Base-by-base conservation (phyloP, 2,113 vertebrate species). In the Chinchilla lanigera region DNA sequence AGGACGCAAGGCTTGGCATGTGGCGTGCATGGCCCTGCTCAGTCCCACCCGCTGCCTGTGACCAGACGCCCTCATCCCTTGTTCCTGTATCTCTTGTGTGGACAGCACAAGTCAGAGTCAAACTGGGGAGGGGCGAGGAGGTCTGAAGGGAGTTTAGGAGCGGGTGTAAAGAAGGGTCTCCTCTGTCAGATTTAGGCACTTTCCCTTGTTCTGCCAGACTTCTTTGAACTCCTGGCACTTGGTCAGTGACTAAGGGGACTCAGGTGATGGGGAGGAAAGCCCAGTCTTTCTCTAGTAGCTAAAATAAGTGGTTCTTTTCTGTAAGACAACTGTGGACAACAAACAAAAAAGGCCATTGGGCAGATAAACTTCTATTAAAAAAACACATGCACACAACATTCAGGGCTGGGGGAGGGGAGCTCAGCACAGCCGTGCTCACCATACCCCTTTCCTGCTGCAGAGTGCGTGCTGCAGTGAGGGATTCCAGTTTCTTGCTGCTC, bases 401-500 rank as follows among this genome's bases (percentile, higher is more conserved):
- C 44, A n/a, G 33, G 54, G 80, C 54, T 20, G 4, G 4, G 17
- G 50, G 38, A 16, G 28, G 4, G 26, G 9, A 12, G 41, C 28
- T 30, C 4, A 1, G 4, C 11, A 16, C 56, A 41, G 41, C n/a
- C 13, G 2, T 3, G 8, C 16, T 35, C 14, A 10, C 28, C 38
- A 50, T 16, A 30, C 11, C 1, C 17, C 26, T 38, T 11, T 24
- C 41, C 44, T 4, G 3, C 44, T 3, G 47, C 1, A 7, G 75
- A 90, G 52, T 3, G 71, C 5, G 0, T 0, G 22, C 16, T 60
- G 67, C 97, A 52, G 8, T 1, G 3, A n/a, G 96, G 7, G 38
- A 82, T 1, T 93, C 90, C 24, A 0, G 3, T 86, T 77, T 92
- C 93, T 93, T 14, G 7, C 93, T 63, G 96, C 95, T 96, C 0